Conservation (phyloP, 2,797 vertebrate species). For the Glossophaga mutica region DNA sequence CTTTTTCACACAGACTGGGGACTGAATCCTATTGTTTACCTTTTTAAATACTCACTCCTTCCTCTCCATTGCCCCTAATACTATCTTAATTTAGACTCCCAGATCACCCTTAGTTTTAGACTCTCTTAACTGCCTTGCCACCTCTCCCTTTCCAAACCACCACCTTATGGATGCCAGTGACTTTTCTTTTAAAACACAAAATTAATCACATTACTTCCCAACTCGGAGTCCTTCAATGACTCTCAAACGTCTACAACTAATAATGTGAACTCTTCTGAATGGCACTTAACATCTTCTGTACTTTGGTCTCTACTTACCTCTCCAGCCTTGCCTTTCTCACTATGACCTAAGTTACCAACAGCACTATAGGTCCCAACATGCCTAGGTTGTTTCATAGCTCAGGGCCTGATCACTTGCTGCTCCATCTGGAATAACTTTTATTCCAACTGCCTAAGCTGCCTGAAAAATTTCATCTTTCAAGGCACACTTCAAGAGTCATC, state of each 20-base stretch:
- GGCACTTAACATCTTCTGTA: not conserved
- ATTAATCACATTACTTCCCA: not conserved
- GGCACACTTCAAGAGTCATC: not conserved
- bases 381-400: not conserved
- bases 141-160: not conserved
- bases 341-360: not conserved
- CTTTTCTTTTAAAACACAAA: conserved; percentile 33
- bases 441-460: not conserved
- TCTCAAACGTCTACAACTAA: not conserved
- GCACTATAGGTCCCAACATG: not conserved
- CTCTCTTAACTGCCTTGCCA: not conserved
- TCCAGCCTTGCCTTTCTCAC: not conserved
- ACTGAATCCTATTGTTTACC: not conserved
- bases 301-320: not conserved
- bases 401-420: not conserved
- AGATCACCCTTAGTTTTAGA: not conserved
- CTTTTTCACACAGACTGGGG: not conserved
- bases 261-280: not conserved
- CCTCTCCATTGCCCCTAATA: not conserved
- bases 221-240: not conserved
- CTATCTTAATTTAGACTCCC: not conserved
- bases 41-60: not conserved
- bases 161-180: not conserved
- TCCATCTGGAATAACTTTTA: conserved; percentile 29
- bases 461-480: conserved; percentile 9